Evolutionary conservation across 2,888 invertebrate species (phyloP).

Genomic region (Hemistola chrysoprasaria): DNA sequence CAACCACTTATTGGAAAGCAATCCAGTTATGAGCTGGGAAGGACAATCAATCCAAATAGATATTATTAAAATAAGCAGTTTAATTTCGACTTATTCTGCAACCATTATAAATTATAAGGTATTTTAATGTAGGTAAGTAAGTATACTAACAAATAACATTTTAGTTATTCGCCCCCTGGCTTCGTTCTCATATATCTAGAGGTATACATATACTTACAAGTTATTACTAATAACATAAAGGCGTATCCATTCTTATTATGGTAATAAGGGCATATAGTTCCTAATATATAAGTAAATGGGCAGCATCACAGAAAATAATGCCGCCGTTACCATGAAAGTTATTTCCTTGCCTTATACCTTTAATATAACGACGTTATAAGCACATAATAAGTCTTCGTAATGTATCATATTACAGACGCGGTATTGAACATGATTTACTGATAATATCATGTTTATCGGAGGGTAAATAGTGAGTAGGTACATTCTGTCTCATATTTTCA

Average conservation of each 20-base stretch:
- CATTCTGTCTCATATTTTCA: conserved; percentile 13
- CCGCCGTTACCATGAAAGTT: conserved; percentile 6
- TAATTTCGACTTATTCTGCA: no score
- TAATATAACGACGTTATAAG: conserved; percentile 14
- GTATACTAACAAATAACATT: no score
- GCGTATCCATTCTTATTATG: conserved; percentile 3
- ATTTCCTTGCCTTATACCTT: conserved; percentile 14
- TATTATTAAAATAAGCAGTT: no score
- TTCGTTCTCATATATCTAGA: no score
- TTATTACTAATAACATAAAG: conserved; percentile 5
- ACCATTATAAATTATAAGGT: no score
- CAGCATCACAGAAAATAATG: conserved; percentile 5
- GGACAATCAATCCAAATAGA: no score
- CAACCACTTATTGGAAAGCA: no score
- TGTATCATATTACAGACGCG: conserved; percentile 7
- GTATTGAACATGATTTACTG: conserved; percentile 13
- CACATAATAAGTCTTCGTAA: conserved; percentile 10
- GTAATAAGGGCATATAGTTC: conserved; percentile 5
- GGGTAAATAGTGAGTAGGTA: conserved; percentile 4
- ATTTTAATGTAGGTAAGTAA: no score
- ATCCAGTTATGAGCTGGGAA: no score
- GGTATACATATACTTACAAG: neutral
- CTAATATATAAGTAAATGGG: conserved; percentile 2
- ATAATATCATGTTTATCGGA: conserved; percentile 9
- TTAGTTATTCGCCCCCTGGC: no score